These are phyloP conservation scores for Cryptus armator DNA, from an alignment of 2,888 invertebrate genomes.

Conservation along the genomic window DNA sequence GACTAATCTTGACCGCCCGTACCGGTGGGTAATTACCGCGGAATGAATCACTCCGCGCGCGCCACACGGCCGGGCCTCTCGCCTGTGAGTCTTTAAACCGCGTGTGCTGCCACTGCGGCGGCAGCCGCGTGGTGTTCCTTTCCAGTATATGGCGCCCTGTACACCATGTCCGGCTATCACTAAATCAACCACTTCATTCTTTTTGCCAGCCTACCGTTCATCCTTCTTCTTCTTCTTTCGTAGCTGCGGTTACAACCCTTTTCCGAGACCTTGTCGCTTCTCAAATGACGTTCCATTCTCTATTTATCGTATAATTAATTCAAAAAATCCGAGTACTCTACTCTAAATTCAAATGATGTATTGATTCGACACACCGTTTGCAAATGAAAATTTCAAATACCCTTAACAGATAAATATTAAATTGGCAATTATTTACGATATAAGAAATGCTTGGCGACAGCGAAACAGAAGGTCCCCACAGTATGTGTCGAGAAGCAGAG, in stretches of 20 bases:
- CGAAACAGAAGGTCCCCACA: background rate
- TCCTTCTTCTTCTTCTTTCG: constrained; percentile 13
- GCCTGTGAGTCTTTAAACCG: constrained; percentile 60
- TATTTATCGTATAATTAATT: constrained; percentile 12
- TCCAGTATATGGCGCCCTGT: constrained; percentile 52
- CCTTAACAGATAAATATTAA: background rate
- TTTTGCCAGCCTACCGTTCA: constrained; percentile 37
- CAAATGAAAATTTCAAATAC: too few species aligned
- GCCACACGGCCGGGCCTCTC: constrained; percentile 39
- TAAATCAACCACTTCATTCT: constrained; percentile 60
- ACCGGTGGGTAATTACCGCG: constrained; percentile 79
- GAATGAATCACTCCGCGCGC: constrained; percentile 79
- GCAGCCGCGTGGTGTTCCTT: constrained; percentile 37
- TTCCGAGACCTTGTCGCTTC: constrained; percentile 6
- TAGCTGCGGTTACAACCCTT: constrained; percentile 15
- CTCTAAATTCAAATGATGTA: too few species aligned
- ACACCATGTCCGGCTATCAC: constrained; percentile 29
- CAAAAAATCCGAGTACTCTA: too few species aligned
- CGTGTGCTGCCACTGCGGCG: constrained; percentile 43
- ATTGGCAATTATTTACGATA: background rate
- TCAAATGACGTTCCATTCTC: background rate
- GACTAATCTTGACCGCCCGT: constrained; percentile 78
- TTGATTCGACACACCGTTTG: too few species aligned
- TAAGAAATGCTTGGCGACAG: background rate
- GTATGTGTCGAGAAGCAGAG: background rate